These are phyloP conservation scores for Ichneumoninae sp. DNA, from an alignment of 2,888 invertebrate species.

Conservation along the genomic window DNA sequence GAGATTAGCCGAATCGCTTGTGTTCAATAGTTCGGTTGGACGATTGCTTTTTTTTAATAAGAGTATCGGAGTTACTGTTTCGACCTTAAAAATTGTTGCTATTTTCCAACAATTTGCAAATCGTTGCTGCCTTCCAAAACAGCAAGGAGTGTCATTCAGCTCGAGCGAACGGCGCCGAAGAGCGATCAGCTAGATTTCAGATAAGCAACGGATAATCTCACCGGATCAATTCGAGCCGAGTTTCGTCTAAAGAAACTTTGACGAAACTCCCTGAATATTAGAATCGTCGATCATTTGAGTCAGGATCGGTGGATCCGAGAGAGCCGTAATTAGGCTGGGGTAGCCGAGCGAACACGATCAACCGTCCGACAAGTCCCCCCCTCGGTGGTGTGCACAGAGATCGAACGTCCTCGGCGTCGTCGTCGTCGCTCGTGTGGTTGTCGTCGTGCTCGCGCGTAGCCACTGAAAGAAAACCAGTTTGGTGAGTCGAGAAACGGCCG, in stretches of 20 bases:
- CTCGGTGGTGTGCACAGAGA: constrained; percentile 30
- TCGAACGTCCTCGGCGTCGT: constrained; percentile 43
- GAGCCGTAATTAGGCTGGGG: constrained; percentile 65
- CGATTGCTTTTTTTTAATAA: too few relatives aligned
- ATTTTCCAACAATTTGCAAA: too few relatives aligned
- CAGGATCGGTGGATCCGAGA: constrained; percentile 42
- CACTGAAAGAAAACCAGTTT: constrained; percentile 67
- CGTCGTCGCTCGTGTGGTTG: constrained; percentile 31
- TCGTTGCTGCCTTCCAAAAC: too few relatives aligned
- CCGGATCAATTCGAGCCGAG: neutral
- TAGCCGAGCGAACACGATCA: constrained; percentile 54
- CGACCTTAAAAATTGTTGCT: too few relatives aligned
- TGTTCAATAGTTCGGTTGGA: too few relatives aligned
- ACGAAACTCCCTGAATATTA: neutral
- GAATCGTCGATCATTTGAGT: neutral
- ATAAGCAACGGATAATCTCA: too few relatives aligned
- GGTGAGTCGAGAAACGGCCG: constrained; percentile 45
- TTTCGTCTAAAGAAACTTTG: neutral
- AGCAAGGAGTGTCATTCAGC: too few relatives aligned
- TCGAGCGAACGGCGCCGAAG: too few relatives aligned
- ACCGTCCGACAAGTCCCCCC: constrained; percentile 28
- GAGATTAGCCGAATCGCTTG: too few relatives aligned
- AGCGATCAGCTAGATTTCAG: too few relatives aligned
- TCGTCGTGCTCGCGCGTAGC: constrained; percentile 47
- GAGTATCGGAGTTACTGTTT: too few relatives aligned